These are phyloP conservation scores for Rallus crepitans DNA, from an alignment of 2,797 vertebrate genomes.

Conservation along the genomic window DNA sequence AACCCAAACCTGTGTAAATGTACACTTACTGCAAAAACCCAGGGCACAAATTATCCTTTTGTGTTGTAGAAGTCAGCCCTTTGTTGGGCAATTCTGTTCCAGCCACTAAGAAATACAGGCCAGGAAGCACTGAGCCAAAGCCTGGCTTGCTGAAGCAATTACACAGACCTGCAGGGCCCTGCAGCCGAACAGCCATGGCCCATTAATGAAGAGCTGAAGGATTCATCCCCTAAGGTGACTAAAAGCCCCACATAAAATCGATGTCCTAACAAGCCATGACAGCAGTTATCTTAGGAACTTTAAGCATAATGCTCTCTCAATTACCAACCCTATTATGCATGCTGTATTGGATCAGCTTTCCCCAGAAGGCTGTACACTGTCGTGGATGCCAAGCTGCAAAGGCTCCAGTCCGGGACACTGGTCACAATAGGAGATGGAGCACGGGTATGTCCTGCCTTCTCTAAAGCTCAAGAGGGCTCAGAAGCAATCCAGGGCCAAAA, in stretches of 20 bases:
- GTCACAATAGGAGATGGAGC: background rate
- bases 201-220: background rate
- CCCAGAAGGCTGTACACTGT: background rate
- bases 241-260: background rate
- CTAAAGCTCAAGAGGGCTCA: fast-evolving
- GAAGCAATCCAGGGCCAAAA: background rate
- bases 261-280: background rate
- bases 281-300: background rate
- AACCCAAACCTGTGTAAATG: background rate
- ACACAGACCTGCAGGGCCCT: background rate
- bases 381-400: fast-evolving
- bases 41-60: background rate
- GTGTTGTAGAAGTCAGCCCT: background rate
- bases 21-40: background rate
- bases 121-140: background rate
- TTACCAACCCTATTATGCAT: background rate
- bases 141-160: background rate
- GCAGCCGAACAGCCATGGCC: background rate
- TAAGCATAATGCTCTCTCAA: background rate
- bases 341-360: background rate
- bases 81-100: background rate
- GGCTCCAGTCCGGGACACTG: background rate
- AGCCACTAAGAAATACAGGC: background rate
- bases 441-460: background rate
- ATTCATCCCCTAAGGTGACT: background rate